A percentile compares a stretch with the other conserved stretches of the same genome.
Conservation (phyloP, 2,888 invertebrate species). For the Phyllotreta cruciferae region DNA sequence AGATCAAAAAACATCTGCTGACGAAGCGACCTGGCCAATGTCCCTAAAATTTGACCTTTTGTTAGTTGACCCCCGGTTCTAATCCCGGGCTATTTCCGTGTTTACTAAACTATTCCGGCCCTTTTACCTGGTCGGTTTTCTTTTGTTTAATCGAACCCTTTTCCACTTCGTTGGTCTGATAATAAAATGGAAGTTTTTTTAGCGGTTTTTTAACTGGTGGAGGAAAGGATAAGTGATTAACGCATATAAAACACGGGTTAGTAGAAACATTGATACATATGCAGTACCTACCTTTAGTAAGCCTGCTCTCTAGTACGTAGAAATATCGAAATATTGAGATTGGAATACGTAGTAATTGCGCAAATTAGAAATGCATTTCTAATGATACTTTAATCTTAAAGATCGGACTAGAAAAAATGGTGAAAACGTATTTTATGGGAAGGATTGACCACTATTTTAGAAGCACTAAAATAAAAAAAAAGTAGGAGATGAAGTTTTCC, state of each 20-base stretch:
- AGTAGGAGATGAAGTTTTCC: no score
- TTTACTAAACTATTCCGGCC: constrained; percentile 38
- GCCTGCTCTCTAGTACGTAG: no score
- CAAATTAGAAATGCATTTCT: no score
- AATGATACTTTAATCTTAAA: no score
- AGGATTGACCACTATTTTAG: no score
- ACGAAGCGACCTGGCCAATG: constrained; percentile 48
- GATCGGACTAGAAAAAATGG: no score
- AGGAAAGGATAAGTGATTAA: constrained; percentile 9
- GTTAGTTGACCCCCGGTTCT: constrained; percentile 44
- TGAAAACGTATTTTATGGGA: no score
- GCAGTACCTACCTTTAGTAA: no score
- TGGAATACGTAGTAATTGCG: no score
- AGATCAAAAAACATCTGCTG: constrained; percentile 34
- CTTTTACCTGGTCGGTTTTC: constrained; percentile 39
- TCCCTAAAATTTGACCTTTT: constrained; percentile 55
- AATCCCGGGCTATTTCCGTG: constrained; percentile 43
- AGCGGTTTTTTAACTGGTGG: neutral
- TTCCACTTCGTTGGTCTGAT: constrained; percentile 36
- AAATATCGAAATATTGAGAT: no score
- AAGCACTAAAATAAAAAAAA: no score
- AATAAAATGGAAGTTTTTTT: constrained; percentile 2
- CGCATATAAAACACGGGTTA: constrained; percentile 7
- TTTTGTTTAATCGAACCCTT: constrained; percentile 42
- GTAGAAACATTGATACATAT: neutral